These are phyloP conservation scores for human DNA, from an alignment of 2,113 vertebrate species.

Conservation along the genomic window GRCh38 chrX:3286001-3286500, in stretches of 20 bases:
- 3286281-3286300: background rate
- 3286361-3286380: background rate
- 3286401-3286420: background rate
- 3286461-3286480: background rate
- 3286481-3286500: accelerated
- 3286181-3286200: background rate
- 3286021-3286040: background rate
- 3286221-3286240: background rate
- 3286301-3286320: background rate
- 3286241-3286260: background rate
- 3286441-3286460: background rate
- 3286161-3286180: background rate
- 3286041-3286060: no score
- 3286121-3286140: background rate
- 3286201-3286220: background rate
- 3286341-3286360: background rate
- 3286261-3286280: background rate
- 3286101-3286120: no score
- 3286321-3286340: background rate
- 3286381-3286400: background rate
- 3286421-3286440: background rate
- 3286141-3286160: background rate
- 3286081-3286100: background rate
- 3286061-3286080: accelerated
- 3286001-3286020: no score